phyloP scores from a whole-genome alignment of 2,113 vertebrate species.

The Malurus elegans region DNA sequence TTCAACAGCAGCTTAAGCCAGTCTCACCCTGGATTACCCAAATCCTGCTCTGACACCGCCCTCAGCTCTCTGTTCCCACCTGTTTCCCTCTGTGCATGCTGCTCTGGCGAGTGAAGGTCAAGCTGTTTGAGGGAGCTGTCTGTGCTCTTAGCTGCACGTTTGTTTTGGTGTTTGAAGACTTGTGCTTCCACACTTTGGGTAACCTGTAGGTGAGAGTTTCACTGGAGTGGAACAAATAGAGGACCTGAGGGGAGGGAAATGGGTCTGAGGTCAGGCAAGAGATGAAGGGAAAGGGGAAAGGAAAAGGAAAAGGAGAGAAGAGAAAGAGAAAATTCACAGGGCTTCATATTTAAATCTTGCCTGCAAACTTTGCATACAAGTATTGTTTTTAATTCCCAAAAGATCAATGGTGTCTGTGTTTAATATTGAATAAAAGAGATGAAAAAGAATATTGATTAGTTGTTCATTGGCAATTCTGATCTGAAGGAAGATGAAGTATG shows the following conservation, averaged over 20 bases:
- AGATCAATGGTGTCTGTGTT: not conserved
- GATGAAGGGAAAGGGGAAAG: not conserved
- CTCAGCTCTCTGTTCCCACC: not conserved
- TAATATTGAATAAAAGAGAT: not conserved
- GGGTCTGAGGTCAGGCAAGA: not conserved
- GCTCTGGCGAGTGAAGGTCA: not conserved
- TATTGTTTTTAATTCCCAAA: not conserved
- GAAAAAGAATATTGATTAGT: not conserved
- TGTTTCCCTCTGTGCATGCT: fast-evolving
- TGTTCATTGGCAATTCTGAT: conserved; percentile 3
- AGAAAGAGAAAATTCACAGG: not conserved
- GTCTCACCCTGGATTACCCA: not conserved
- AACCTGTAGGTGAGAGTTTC: fast-evolving
- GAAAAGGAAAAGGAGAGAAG: not conserved
- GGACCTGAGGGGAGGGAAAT: not conserved
- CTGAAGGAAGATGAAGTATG: not conserved
- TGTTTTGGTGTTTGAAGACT: not conserved
- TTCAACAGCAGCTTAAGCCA: not conserved
- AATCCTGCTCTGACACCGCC: fast-evolving
- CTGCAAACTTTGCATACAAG: not conserved
- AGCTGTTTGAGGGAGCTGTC: not conserved
- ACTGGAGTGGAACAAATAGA: not conserved
- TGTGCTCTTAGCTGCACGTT: not conserved
- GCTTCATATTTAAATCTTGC: not conserved
- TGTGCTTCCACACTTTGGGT: fast-evolving